Conservation (phyloP, 2,113 vertebrate species). For the Sylvilagus bachmani region DNA sequence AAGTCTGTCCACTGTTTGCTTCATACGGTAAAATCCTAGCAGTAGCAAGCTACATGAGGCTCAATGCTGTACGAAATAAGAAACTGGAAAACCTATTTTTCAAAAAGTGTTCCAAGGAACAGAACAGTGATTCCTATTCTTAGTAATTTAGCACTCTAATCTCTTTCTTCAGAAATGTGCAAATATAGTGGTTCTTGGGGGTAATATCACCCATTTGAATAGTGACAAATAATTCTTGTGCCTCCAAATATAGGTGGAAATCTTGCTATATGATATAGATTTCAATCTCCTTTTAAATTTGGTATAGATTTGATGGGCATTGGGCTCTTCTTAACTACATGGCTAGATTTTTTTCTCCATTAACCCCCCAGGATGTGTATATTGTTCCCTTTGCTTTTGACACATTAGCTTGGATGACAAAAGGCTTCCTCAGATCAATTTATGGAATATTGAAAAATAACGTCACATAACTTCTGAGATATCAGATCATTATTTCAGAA, state of each 20-base stretch:
- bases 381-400: background rate
- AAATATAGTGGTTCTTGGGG: background rate
- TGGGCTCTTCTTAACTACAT: background rate
- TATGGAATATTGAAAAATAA: background rate
- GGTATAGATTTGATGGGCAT: background rate
- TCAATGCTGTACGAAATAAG: constrained; percentile 61
- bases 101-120: constrained; percentile 14
- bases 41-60: background rate
- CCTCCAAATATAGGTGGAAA: constrained; percentile 29
- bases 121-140: constrained; percentile 6
- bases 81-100: constrained; percentile 42
- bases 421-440: constrained; percentile 13
- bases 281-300: background rate
- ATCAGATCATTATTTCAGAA: background rate
- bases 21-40: constrained; percentile 21
- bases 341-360: constrained; percentile 6
- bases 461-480: background rate
- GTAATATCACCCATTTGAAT: background rate
- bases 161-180: constrained; percentile 19
- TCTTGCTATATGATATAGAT: background rate
- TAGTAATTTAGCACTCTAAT: constrained; percentile 12
- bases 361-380: background rate
- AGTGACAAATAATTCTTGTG: background rate
- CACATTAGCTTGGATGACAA: background rate
- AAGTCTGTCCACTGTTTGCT: background rate